phyloP scores from a whole-genome alignment of 2,113 vertebrate species.

The Trichechus manatus region DNA sequence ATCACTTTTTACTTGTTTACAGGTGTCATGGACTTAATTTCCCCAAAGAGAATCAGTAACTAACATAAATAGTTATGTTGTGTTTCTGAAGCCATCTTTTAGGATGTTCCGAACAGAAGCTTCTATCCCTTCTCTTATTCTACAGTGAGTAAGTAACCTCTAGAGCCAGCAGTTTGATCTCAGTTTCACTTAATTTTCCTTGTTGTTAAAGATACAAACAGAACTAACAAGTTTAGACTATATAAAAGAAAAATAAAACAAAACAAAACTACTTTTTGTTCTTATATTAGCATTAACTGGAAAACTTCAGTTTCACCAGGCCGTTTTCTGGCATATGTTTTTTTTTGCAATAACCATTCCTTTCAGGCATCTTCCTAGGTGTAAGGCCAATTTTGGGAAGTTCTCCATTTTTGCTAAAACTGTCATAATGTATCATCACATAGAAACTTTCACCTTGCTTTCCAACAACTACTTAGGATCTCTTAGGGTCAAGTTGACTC shows the following conservation, averaged over 20 bases:
- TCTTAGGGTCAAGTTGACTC: not conserved
- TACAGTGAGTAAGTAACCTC: not conserved
- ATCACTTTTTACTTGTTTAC: not conserved
- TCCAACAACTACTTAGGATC: not conserved
- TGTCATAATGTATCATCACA: not conserved
- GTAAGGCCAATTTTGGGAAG: not conserved
- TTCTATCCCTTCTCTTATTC: not conserved
- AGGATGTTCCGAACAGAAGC: slow-evolving; percentile 41
- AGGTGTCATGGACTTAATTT: not conserved
- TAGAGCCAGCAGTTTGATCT: not conserved
- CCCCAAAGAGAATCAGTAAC: not conserved
- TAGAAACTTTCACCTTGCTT: not conserved
- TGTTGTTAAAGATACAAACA: slow-evolving; percentile 55
- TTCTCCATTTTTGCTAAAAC: not conserved
- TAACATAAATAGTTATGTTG: not conserved
- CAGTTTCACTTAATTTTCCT: slow-evolving; percentile 36
- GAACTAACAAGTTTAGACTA: slow-evolving; percentile 28
- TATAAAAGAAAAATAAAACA: not conserved
- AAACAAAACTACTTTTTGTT: slow-evolving; percentile 9
- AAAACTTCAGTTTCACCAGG: not conserved
- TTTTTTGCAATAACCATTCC: not conserved
- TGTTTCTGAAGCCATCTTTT: not conserved
- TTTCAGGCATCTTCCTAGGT: not conserved
- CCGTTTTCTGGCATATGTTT: not conserved
- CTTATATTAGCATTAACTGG: not conserved